Conservation (phyloP, 2,888 invertebrate species). For the Eledona agricola region DNA sequence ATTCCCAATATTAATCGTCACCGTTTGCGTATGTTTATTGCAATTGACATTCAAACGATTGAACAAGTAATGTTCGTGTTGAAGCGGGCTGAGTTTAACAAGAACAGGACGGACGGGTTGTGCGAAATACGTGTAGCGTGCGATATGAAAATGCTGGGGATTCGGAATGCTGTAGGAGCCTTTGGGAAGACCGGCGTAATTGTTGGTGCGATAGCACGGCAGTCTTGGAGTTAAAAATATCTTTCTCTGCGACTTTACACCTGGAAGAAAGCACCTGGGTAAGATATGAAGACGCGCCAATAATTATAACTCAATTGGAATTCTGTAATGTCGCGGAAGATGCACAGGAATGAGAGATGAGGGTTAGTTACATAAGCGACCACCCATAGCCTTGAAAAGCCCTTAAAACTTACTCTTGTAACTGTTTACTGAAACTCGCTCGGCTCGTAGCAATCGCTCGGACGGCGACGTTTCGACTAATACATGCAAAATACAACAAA, state of each 20-base stretch:
- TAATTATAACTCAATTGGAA: slow-evolving; percentile 23
- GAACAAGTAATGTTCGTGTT: slow-evolving; percentile 41
- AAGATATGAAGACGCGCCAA: slow-evolving; percentile 1
- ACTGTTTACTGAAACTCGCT: slow-evolving; percentile 51
- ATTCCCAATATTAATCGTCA: slow-evolving; percentile 53
- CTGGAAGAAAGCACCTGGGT: slow-evolving; percentile 49
- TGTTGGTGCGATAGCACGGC: slow-evolving; percentile 56
- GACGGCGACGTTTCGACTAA: slow-evolving; percentile 50
- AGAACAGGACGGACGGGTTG: slow-evolving; percentile 51
- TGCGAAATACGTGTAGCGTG: slow-evolving; percentile 49
- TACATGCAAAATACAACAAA: slow-evolving; percentile 46
- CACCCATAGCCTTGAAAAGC: slow-evolving; percentile 7
- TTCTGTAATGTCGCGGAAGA: slow-evolving; percentile 39
- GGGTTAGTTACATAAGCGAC: slow-evolving; percentile 3
- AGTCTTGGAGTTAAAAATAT: slow-evolving; percentile 10
- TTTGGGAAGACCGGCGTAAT: slow-evolving; percentile 58
- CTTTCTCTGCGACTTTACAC: slow-evolving; percentile 38
- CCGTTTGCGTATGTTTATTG: slow-evolving; percentile 37
- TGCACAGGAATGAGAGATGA: slow-evolving; percentile 1
- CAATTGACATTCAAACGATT: slow-evolving; percentile 34
- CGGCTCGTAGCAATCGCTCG: slow-evolving; percentile 53
- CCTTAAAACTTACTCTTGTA: slow-evolving; percentile 50
- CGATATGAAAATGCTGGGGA: slow-evolving; percentile 60
- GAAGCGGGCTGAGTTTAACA: slow-evolving; percentile 43
- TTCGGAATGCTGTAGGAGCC: slow-evolving; percentile 60